Evolutionary conservation across 2,888 invertebrate genomes (phyloP), one percentile per base, ranked within the genome.

Genomic region (Lasiommata megera): DNA sequence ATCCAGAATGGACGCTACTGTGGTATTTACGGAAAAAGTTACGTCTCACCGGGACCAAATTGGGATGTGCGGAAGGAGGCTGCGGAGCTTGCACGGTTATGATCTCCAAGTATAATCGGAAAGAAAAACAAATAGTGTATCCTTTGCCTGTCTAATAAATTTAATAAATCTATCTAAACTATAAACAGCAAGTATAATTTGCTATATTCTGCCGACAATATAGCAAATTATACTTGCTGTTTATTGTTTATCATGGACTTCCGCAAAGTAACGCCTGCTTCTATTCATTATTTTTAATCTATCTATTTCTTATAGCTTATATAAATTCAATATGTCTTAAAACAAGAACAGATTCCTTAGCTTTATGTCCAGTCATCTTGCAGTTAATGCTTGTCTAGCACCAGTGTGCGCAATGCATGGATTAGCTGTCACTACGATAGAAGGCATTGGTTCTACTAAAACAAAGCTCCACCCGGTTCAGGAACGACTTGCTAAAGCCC

Each of bases 11-110:
- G 92, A 97, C 97, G 0, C 84, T 98, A 3, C 89, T 98, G 0
- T 93, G 94, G 78, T 98, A 97, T 82, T 91, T 98, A 31, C 92
- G 98, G 52, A 94, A 93, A 72, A 96, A 96, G 77, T 94, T 97
- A 55, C 91, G 93, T 9, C 88, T 98, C 58, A 95, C 95, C 47
- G 98, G 98, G 11, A 97, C 98, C 17, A 98, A 98, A 86, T 82
- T 98, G 48, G 98, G 97, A 2, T 98, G 98, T 74, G 97, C 96
- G 0, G 98, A 98, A 88, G 98, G 98, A 44, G 98, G 98, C n/a
- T 98, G 98, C 76, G 98, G 98, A 0, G 97, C 98, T 0, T 98
- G 98, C 76, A 98, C 98, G 0, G 97, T 98, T 12, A 97, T 98
- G 96, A 90, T 98, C 17, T 98, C 98, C 34, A 94, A 93, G 77